Base-by-base conservation (phyloP, 2,113 vertebrate species). In the Lucifuga dentata region DNA sequence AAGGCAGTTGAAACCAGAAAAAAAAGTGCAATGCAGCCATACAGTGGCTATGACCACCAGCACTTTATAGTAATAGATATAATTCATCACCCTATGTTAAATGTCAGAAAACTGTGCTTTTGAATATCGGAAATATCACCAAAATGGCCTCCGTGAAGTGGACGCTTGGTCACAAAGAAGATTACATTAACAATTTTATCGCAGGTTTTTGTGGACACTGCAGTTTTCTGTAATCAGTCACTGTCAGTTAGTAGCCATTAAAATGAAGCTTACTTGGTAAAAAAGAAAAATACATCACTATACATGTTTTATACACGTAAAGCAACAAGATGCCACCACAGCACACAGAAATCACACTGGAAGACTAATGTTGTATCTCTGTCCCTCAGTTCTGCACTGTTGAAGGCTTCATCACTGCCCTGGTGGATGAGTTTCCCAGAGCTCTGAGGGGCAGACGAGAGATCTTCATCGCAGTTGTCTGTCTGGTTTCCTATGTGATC, bases 341-440 rank as follows among this genome's bases (percentile, higher is more conserved):
- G n/a, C 41, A 65, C n/a, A 39, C 9, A 23, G 2, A 35, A 35
- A 63, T 50, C 49, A 44, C 39, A 16, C 29, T 59, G 51, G 17
- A 23, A 16, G 40, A 41, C 46, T 57, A 43, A 69, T 49, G 39
- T 26, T 51, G 23, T 73, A 68, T 63, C 39, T 74, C 52, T 68
- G 58, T 80, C 59, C 68, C 58, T 62, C 82, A 99, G 98, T 99
- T 99, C 90, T 99, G 98, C 90, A 99, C 98, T 0, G 96, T 99
- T 68, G 97, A 99, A 91, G 97, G 98, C 16, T 99, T 99, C 91
- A 97, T 99, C 85, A 99, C 97, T 0, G 98, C 98, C 36, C 88
- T 99, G 76, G 96, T 99, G 81, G 98, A 99, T 10, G 98, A 99
- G 86, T 99, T 98, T 78, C 98, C 98, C 12, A 91, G 80, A 63